Conservation (phyloP, 2,888 invertebrate genomes). For the Caenorhabditis virilis region DNA sequence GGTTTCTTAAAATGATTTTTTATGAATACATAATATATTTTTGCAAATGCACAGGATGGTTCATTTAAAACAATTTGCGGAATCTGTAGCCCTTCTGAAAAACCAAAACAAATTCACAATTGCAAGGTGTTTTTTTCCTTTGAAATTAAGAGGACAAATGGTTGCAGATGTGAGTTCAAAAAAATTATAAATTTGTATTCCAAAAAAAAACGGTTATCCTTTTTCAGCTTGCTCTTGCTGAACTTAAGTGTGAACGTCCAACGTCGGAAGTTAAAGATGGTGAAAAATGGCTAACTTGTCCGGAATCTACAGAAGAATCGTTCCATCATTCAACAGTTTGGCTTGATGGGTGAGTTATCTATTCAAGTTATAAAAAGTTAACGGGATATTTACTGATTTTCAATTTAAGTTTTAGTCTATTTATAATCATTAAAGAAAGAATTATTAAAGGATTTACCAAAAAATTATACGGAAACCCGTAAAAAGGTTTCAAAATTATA, state of each 20-base stretch:
- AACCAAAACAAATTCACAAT: neutral
- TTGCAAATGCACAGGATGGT: neutral
- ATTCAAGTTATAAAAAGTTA: too few species aligned
- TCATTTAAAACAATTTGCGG: conserved; percentile 23
- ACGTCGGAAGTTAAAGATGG: too few species aligned
- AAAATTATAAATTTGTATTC: neutral
- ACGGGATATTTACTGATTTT: too few species aligned
- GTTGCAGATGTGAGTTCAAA: conserved; percentile 1
- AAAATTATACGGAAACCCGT: too few species aligned
- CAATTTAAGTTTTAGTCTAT: too few species aligned
- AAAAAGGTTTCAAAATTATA: too few species aligned
- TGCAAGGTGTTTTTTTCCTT: conserved; percentile 1
- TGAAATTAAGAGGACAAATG: neutral
- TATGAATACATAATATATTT: neutral
- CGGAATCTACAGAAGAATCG: neutral
- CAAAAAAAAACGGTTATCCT: neutral
- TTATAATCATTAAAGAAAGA: too few species aligned
- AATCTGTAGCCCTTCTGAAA: neutral
- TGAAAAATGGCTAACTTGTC: too few species aligned
- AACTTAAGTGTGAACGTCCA: conserved; percentile 16
- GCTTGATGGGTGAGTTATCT: neutral
- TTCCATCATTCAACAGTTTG: neutral
- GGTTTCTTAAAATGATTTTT: conserved; percentile 36
- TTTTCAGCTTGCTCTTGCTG: conserved; percentile 13
- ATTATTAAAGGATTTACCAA: too few species aligned